A percentile compares a stretch with the other conserved stretches of the same genome.
Conservation (phyloP, 1,140 invertebrate species). For the Cyclina sinensis region DNA sequence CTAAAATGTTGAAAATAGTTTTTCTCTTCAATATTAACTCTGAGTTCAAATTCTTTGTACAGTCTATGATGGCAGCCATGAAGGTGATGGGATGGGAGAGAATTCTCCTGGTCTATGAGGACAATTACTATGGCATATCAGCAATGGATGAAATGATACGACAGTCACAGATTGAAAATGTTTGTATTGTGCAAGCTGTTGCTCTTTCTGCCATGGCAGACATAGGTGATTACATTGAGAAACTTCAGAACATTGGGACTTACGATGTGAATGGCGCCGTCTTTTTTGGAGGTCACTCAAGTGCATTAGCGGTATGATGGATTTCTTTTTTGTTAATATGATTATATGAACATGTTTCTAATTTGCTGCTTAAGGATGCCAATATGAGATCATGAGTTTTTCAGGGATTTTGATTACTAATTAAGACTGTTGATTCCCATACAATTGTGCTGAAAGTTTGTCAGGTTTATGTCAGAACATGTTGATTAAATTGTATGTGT, state of each 20-base stretch:
- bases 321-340: background rate
- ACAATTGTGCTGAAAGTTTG: too few species aligned
- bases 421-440: too few species aligned
- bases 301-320: slow-evolving; percentile 39
- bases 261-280: slow-evolving; percentile 72
- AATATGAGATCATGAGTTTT: too few species aligned
- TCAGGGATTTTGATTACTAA: too few species aligned
- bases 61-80: slow-evolving; percentile 84
- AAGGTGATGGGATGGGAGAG: slow-evolving; percentile 85
- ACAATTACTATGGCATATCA: slow-evolving; percentile 79
- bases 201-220: slow-evolving; percentile 41
- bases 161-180: slow-evolving; percentile 64
- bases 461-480: too few species aligned
- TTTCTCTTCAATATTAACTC: too few species aligned
- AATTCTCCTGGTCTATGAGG: slow-evolving; percentile 84
- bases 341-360: background rate
- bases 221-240: slow-evolving; percentile 46
- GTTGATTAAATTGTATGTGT: too few species aligned
- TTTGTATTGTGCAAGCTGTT: slow-evolving; percentile 75
- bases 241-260: slow-evolving; percentile 58
- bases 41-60: slow-evolving; percentile 55
- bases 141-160: slow-evolving; percentile 78
- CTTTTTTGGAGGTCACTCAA: slow-evolving; percentile 67
- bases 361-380: too few species aligned
- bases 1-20: too few species aligned